phyloP scores from a whole-genome alignment of 2,113 vertebrate species.

The Mirza zaza region DNA sequence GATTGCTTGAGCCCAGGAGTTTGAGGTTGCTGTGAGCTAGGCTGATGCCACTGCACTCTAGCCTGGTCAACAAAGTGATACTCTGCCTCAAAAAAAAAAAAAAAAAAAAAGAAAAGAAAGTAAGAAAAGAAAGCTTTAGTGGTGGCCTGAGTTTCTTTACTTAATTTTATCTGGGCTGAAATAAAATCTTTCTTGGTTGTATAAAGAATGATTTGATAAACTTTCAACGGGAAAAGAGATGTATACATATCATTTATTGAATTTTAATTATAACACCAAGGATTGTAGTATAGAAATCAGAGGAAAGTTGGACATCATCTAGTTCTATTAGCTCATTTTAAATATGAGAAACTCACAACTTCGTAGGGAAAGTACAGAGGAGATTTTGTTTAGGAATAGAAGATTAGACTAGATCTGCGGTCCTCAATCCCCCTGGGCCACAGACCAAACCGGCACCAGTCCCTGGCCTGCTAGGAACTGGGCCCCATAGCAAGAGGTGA shows the following conservation, averaged over 20 bases:
- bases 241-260: not conserved
- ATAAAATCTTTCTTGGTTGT: slow-evolving; percentile 28
- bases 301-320: not conserved
- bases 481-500: no score
- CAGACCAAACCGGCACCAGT: no score
- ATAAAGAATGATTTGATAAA: slow-evolving; percentile 30
- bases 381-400: not conserved
- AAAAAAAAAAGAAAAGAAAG: no score
- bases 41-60: no score
- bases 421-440: no score
- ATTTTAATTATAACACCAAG: not conserved
- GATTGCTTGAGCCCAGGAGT: no score
- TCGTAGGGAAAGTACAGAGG: not conserved
- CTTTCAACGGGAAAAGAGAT: not conserved
- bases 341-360: not conserved
- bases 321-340: not conserved
- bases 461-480: no score
- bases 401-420: not conserved
- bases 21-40: no score
- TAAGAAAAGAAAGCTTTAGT: not conserved
- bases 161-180: slow-evolving; percentile 21
- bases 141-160: not conserved
- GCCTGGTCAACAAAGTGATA: no score
- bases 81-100: no score
- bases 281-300: slow-evolving; percentile 35